Evolutionary conservation across 2,888 invertebrate genomes (phyloP), one percentile per base, ranked within the genome.

Genomic region (Psylliodes chrysocephalus): DNA sequence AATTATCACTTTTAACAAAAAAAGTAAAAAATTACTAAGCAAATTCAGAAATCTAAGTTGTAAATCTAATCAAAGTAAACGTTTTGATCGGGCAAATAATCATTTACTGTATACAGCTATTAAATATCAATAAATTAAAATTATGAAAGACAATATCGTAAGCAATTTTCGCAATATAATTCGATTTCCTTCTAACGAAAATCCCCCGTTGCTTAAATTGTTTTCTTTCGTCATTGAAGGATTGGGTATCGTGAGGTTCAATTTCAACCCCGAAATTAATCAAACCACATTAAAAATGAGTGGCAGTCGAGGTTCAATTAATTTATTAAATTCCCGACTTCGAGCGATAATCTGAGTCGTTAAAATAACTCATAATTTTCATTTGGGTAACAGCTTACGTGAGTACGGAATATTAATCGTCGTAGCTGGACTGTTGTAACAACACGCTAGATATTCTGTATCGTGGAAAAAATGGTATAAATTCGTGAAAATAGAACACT

Each of bases 301-400:
- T 46, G 55, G 55, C 44, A 59, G 63, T 40, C 59, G 30, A 17
- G 51, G 35, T 56, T 55, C 56, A 57, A 61, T 64, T 64, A 64
- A 61, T 64, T 64, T 64, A 64, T 61, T 64, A 64, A 64, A 64
- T 60, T 60, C 55, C 60, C 38, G 47, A 57, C 63, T 60, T 55
- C 19, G 28, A 60, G 46, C 52, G 60, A 56, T 61, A 55, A 65
- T 53, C 61, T 35, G 22, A 42, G 62, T 66, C 66, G 62, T 68
- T 63, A 51, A 56, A 63, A 60, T 66, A 66, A 66, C 49, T 66
- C 66, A 61, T 63, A 66, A 59, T 60, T 66, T 66, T 64, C 60
- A 66, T 63, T 66, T 56, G 49, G 57, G 49, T 66, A 66, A 66
- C 66, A 55, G 63, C 49, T 66, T 56, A 63, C 66, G 66, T 66